Evolutionary conservation across 1,140 invertebrate species (phyloP).

Genomic region (Muscidifurax raptorellus): DNA sequence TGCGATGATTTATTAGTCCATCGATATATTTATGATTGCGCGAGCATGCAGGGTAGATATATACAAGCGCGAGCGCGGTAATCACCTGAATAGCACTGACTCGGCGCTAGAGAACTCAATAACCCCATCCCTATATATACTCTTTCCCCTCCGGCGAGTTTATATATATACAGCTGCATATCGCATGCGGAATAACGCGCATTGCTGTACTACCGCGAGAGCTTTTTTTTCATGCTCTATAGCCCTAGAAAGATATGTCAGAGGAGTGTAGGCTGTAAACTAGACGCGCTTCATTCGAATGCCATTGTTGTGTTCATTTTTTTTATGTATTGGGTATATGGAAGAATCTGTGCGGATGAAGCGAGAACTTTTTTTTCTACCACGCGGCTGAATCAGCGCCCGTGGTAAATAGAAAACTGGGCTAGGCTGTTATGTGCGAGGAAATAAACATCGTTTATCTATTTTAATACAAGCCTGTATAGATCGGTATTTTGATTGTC

Average conservation of each 20-base stretch:
- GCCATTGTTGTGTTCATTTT: background rate
- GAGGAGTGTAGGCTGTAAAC: background rate
- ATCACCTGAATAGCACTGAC: conserved; percentile 21
- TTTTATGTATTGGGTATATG: background rate
- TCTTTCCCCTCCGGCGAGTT: background rate
- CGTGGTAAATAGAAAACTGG: background rate
- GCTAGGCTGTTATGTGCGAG: no score
- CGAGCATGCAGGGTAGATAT: background rate
- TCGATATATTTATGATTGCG: conserved; percentile 28
- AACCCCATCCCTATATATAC: background rate
- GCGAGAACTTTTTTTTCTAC: no score
- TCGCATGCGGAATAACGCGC: background rate
- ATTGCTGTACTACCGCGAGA: background rate
- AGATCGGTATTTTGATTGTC: no score
- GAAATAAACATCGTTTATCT: no score
- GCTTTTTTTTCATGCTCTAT: background rate
- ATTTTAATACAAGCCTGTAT: no score
- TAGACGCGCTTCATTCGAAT: background rate
- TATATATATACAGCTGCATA: background rate
- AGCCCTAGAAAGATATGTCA: background rate
- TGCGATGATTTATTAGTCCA: no score
- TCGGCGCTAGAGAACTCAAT: background rate
- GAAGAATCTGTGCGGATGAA: no score
- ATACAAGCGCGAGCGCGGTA: background rate
- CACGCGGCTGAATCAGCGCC: background rate